Evolutionary conservation across 1,140 invertebrate genomes (phyloP).

Genomic region (Oscheius sp.): DNA sequence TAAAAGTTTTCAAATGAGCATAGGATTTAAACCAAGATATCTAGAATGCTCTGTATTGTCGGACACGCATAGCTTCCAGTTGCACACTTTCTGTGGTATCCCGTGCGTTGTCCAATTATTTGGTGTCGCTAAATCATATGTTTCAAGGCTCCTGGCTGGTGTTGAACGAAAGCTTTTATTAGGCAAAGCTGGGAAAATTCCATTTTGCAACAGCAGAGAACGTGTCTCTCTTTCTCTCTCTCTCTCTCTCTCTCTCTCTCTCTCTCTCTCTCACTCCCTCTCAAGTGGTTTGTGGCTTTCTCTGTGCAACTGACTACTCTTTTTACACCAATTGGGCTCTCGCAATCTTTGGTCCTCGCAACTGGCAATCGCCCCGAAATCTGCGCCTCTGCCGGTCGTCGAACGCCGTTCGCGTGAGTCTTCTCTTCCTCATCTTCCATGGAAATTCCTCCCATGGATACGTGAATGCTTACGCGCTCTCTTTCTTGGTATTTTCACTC

Average conservation of each 20-base stretch:
- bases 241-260: neutral
- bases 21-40: too few relatives aligned
- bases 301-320: neutral
- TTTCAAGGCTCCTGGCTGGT: neutral
- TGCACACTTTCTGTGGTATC: neutral
- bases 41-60: neutral
- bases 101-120: too few relatives aligned
- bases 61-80: too few relatives aligned
- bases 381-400: neutral
- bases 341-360: neutral
- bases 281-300: neutral
- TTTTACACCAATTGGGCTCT: slow-evolving; percentile 6
- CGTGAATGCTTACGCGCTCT: neutral
- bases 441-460: neutral
- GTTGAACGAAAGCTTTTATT: neutral
- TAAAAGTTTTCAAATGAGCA: too few relatives aligned
- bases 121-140: too few relatives aligned
- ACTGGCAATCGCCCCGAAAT: slow-evolving; percentile 2
- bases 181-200: neutral
- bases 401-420: neutral
- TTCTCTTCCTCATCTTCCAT: neutral
- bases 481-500: neutral
- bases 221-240: neutral
- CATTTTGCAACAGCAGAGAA: neutral
- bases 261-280: neutral